phyloP scores from a whole-genome alignment of 1,140 invertebrate genomes.

The Frieseomelitta varia region DNA sequence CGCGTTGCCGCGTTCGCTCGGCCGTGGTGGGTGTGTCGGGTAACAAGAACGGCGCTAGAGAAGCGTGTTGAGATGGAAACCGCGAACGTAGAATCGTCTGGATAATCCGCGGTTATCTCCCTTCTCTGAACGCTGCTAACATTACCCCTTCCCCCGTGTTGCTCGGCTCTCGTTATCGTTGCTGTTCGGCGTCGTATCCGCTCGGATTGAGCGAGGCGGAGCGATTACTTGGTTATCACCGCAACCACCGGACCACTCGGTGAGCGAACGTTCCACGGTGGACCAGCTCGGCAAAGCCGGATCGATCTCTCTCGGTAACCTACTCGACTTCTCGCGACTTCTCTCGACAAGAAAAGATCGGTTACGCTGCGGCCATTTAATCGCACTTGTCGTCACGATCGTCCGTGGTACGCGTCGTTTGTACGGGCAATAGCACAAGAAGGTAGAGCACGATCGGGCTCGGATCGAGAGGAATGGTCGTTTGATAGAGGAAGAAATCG shows the following conservation, averaged over 20 bases:
- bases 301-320: constrained; percentile 15
- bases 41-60: constrained; percentile 17
- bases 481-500: not conserved
- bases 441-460: not conserved
- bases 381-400: not conserved
- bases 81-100: constrained; percentile 46
- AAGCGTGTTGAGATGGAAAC: not conserved
- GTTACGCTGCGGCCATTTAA: not conserved
- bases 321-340: not conserved
- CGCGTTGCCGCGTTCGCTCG: not conserved
- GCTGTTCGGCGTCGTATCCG: constrained; percentile 71
- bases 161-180: constrained; percentile 50
- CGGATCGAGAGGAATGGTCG: not conserved
- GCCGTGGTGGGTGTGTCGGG: constrained; percentile 36
- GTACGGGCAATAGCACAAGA: no score
- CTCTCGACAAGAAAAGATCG: not conserved
- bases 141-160: constrained; percentile 35
- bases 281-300: constrained; percentile 21
- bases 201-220: constrained; percentile 71
- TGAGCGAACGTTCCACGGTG: constrained; percentile 30
- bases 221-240: constrained; percentile 78
- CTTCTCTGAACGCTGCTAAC: constrained; percentile 6
- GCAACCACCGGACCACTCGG: constrained; percentile 61
- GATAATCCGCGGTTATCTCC: constrained; percentile 21
- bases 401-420: not conserved